Evolutionary conservation across 2,797 vertebrate genomes (phyloP), one percentile per base, ranked within the genome.

Genomic region (Lithobates pipiens): DNA sequence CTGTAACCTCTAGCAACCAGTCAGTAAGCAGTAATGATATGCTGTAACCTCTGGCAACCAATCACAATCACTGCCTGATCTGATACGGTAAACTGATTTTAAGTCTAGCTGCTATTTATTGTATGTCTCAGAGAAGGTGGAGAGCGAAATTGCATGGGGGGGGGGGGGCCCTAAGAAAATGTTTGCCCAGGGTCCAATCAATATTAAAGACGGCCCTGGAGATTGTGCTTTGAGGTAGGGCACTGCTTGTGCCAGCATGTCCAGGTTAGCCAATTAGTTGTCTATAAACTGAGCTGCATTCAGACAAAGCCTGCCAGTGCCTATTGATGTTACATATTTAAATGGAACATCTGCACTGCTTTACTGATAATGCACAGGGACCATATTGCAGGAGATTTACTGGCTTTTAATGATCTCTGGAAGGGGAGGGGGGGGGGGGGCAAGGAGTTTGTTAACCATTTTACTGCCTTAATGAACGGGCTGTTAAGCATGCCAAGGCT

Each of bases 291-390:
- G 23, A 67, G 65, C 65, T 15, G 65, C 25, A 65, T n/a, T n/a
- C 42, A 80, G 78, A 57, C 54, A 46, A 70, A 32, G n/a, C 10
- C 25, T 67, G 7, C n/a, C n/a, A n/a, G n/a, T n/a, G n/a, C 65
- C 65, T 67, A 29, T 67, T 67, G 46, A 81, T 65, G 71, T 57
- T 57, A 54, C 46, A 72, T 72, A n/a, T 82, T 74, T 27, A 74
- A 34, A 63, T 54, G 63, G 4, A 81, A 21, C 65, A 70, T 50
- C 46, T 61, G 50, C 23, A 61, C 39, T 73, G 44, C 29, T 67
- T 27, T 18, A 57, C 46, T 32, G 50, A 32, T 57, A 50, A 76
- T 27, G 27, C 65, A 67, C 27, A 29, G 65, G 25, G 65, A 67
- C 65, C 65, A 72, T 72, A 72, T 72, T 72, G 69, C 69, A 36